A percentile compares a stretch with the other conserved stretches of the same genome.
These are phyloP conservation scores for Tinamus guttatus DNA, from an alignment of 2,113 vertebrate genomes.

Conservation along the genomic window DNA sequence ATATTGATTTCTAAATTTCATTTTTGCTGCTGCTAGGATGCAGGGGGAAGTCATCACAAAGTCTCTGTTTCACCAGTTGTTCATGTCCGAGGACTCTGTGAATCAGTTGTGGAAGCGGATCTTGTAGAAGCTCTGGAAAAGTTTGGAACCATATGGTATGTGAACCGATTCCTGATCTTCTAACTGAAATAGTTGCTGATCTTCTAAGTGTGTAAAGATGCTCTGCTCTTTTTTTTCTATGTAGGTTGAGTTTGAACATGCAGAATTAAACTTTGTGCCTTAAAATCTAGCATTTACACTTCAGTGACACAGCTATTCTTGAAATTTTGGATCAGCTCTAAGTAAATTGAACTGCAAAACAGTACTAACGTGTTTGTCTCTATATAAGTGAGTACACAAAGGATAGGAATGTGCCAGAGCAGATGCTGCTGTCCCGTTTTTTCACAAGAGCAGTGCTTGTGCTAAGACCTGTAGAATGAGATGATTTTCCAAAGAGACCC, in stretches of 20 bases:
- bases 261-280: neutral
- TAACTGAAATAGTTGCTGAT: neutral
- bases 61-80: constrained; percentile 95
- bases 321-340: neutral
- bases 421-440: neutral
- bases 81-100: constrained; percentile 93
- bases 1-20: neutral
- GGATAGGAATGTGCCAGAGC: neutral
- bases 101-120: constrained; percentile 96
- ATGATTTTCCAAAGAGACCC: neutral
- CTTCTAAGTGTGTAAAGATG: neutral
- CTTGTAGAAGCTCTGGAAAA: constrained; percentile 94
- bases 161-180: neutral
- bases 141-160: constrained; percentile 96
- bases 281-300: neutral
- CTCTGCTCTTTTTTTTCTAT: neutral
- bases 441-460: neutral
- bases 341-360: neutral
- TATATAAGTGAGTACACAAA: neutral
- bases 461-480: neutral
- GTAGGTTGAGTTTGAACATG: neutral
- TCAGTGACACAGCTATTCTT: neutral
- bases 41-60: constrained; percentile 85
- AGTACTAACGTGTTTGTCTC: neutral
- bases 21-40: constrained; percentile 74